These are phyloP conservation scores for Anguilla megastoma DNA, from an alignment of 2,797 vertebrate genomes.

Conservation along the genomic window DNA sequence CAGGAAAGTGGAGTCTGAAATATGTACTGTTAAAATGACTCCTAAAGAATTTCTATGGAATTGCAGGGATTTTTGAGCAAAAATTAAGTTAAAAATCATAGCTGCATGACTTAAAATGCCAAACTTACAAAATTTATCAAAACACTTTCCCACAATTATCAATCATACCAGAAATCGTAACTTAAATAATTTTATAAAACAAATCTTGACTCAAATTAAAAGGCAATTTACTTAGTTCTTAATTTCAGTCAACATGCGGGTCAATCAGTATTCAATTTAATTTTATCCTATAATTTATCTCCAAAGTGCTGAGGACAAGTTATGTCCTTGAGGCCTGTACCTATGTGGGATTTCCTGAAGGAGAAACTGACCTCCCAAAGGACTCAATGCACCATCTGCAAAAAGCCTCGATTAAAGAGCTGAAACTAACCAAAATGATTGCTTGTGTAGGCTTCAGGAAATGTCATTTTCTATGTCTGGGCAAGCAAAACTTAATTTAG, in stretches of 20 bases:
- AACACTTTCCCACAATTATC: neutral
- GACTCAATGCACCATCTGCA: conserved; percentile 8
- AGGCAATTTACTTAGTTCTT: neutral
- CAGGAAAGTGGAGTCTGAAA: too few species aligned
- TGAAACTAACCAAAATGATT: conserved; percentile 10
- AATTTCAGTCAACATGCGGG: conserved; percentile 6
- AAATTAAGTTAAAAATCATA: neutral
- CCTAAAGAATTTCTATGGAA: neutral
- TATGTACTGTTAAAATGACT: too few species aligned
- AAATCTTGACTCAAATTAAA: neutral
- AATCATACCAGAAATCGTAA: neutral
- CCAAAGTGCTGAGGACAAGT: neutral
- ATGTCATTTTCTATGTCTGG: conserved; percentile 5
- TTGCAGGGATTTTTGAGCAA: neutral
- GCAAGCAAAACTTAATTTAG: conserved; percentile 4
- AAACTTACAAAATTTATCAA: neutral
- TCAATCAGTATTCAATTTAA: conserved; percentile 1
- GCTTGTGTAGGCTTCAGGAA: neutral
- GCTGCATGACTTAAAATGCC: neutral
- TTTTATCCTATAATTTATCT: neutral
- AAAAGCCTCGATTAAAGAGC: conserved; percentile 14
- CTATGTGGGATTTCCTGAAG: neutral
- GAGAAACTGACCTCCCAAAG: neutral
- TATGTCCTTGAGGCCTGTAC: neutral
- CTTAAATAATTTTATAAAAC: neutral